Base-by-base conservation (phyloP, 2,888 invertebrate genomes). In the Drosophila testacea region DNA sequence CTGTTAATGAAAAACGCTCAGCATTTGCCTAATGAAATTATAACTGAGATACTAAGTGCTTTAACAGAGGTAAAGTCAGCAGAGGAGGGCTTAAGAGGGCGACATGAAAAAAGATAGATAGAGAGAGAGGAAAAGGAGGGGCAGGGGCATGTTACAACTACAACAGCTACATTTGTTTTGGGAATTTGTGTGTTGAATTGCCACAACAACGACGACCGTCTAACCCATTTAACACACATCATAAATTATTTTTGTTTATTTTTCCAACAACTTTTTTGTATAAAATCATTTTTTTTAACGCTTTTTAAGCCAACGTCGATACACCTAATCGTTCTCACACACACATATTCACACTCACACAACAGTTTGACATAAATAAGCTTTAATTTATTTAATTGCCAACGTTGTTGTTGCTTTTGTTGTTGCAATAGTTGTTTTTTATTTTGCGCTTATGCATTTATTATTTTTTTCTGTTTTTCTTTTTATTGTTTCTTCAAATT, bases 381-480 rank as follows among this genome's bases (percentile, higher is more conserved):
- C 69, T 75, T 83, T 91, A 90, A 91, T 90, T 91, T 90, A 85
- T 82, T 90, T 90, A 91, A 91, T 91, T 91, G 84, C 75, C 72
- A 11, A 62, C 64, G 64, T 65, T 64, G 55, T 63, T 76, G 55
- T 39, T 57, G 48, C 67, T 67, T 30, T 44, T 71, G 48, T 55
- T 59, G 41, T 65, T 67, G 67, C 61, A 36, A 13, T 41, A 39
- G 11, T 32, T 28, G 4, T 32, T 52, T 3, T 50, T 41, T n/a
- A 4, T 51, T 51, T 32, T 41, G 51, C 71, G 42, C 73, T 52
- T 66, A 41, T 62, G 50, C 74, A 69, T 62, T 78, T 78, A 59
- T 76, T 64, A 60, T 47, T 55, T 32, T 47, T 65, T 42, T 27
- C 16, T 38, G n/a, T 48, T 54, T 54, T 32, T 28, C 39, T 39